Evolutionary conservation across 2,797 vertebrate genomes (phyloP).

Genomic region (Enteromius unitaeniatus): DNA sequence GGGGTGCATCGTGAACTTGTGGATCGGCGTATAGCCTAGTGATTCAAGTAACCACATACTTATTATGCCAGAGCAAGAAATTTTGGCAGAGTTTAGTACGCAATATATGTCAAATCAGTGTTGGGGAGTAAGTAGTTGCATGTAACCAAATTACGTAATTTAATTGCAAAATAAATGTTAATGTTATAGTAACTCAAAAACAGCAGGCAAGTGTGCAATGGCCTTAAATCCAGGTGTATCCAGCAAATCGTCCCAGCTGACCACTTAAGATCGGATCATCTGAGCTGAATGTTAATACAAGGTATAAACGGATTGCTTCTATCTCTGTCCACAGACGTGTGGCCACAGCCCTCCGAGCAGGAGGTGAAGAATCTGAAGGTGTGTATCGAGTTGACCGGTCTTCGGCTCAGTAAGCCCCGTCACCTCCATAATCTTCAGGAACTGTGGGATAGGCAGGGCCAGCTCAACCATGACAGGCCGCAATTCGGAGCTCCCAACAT

Average conservation of each 20-base stretch:
- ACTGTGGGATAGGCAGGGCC: conserved; percentile 81
- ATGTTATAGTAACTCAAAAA: neutral
- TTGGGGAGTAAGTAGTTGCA: neutral
- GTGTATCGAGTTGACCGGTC: conserved; percentile 96
- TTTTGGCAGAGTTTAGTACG: neutral
- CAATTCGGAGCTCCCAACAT: conserved; percentile 41
- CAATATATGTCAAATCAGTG: neutral
- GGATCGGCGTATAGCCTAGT: no score
- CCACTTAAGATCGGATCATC: conserved; percentile 15
- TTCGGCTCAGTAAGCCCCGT: conserved; percentile 93
- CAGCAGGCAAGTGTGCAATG: no score
- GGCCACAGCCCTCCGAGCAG: conserved; percentile 83
- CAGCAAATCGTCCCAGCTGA: neutral
- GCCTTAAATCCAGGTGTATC: neutral
- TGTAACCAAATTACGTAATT: neutral
- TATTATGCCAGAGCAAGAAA: neutral
- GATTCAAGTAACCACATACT: neutral
- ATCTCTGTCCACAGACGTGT: conserved; percentile 81
- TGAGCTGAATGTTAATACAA: conserved; percentile 8
- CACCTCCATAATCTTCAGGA: conserved; percentile 87
- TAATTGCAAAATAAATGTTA: neutral
- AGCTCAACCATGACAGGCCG: conserved; percentile 80
- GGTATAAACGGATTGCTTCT: conserved; percentile 3
- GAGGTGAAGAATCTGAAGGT: conserved; percentile 98
- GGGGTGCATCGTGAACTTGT: neutral